Conservation (phyloP, 2,888 invertebrate species). For the Tetragnatha montana region DNA sequence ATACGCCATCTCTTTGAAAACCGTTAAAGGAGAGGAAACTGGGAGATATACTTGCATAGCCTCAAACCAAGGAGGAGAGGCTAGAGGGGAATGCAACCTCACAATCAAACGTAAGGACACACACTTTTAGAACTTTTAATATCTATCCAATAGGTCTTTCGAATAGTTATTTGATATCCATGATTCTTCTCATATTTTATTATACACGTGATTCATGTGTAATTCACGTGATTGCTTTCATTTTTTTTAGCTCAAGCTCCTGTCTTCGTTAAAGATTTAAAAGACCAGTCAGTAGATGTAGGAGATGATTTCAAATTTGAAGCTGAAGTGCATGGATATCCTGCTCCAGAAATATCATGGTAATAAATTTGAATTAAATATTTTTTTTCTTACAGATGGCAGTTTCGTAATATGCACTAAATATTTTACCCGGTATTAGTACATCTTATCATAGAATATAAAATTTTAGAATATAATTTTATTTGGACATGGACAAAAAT, state of each 20-base stretch:
- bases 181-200: background rate
- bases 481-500: too few relatives aligned
- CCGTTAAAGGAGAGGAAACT: constrained; percentile 86
- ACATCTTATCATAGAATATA: too few relatives aligned
- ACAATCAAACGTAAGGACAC: constrained; percentile 75
- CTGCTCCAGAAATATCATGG: constrained; percentile 77
- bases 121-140: background rate
- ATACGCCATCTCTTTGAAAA: constrained; percentile 87
- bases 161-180: background rate
- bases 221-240: background rate
- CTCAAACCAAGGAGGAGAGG: constrained; percentile 89
- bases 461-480: too few relatives aligned
- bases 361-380: constrained; percentile 73
- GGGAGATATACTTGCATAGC: constrained; percentile 91
- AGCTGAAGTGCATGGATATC: constrained; percentile 76
- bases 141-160: too few relatives aligned
- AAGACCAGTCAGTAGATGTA: constrained; percentile 85
- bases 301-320: constrained; percentile 77
- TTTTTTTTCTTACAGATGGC: too few relatives aligned
- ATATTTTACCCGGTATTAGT: too few relatives aligned
- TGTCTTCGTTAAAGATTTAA: constrained; percentile 87
- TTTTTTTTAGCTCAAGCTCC: constrained; percentile 81
- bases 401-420: too few relatives aligned
- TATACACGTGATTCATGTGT: background rate
- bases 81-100: constrained; percentile 84